phyloP scores from a whole-genome alignment of 2,113 vertebrate species.

The Pachycephala philippinensis region DNA sequence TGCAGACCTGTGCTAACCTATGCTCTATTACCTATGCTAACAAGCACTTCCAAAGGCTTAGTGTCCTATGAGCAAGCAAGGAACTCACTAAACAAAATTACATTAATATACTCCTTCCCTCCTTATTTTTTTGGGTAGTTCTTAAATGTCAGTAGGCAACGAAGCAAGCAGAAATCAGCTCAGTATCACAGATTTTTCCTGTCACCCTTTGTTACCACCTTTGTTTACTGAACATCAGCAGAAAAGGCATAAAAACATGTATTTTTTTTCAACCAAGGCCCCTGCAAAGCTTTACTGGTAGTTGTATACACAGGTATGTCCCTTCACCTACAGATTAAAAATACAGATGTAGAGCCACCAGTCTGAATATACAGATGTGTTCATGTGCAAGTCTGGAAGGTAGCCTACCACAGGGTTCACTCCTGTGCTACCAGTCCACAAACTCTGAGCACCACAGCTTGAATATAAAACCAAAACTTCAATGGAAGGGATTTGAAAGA shows the following conservation, averaged over 20 bases:
- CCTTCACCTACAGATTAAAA: background rate
- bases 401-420: background rate
- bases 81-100: background rate
- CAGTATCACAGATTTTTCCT: background rate
- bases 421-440: background rate
- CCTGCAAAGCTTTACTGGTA: background rate
- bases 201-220: background rate
- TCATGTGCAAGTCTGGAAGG: background rate
- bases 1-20: background rate
- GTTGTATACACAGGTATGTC: background rate
- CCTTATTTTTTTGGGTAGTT: background rate
- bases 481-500: background rate
- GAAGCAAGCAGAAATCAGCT: background rate
- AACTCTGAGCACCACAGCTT: background rate
- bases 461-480: background rate
- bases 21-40: background rate
- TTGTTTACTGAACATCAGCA: background rate
- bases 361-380: background rate
- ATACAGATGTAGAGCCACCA: background rate
- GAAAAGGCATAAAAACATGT: fast-evolving
- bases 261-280: background rate
- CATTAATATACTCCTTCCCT: background rate
- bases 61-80: background rate
- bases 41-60: background rate
- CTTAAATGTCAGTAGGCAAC: background rate